Conservation (phyloP, 2,797 vertebrate species). For the Myotis myotis region DNA sequence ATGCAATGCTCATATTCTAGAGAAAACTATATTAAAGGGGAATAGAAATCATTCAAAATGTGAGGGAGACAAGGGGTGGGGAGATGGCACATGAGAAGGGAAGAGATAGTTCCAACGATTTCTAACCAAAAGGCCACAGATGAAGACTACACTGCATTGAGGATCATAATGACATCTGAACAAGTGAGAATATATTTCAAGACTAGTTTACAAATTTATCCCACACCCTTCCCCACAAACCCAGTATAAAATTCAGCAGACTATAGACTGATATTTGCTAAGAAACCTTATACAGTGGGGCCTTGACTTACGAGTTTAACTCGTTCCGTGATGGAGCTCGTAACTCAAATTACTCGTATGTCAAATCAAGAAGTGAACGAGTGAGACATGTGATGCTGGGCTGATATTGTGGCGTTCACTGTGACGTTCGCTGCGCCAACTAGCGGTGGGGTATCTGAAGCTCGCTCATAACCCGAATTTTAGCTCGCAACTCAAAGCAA, state of each 20-base stretch:
- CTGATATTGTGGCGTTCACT: no score
- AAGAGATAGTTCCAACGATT: not conserved
- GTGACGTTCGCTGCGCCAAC: no score
- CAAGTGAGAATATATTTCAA: not conserved
- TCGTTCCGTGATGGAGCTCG: no score
- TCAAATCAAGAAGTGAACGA: no score
- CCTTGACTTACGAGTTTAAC: no score
- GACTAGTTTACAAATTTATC: not conserved
- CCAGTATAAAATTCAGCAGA: slow-evolving; percentile 23
- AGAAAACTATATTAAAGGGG: not conserved
- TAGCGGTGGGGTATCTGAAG: no score
- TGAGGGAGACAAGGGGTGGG: not conserved
- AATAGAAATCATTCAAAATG: not conserved
- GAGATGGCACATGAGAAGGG: not conserved
- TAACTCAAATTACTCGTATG: no score
- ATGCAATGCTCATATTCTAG: not conserved
- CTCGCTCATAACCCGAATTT: no score
- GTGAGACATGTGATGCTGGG: no score
- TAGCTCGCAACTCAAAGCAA: no score
- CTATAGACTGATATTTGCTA: not conserved
- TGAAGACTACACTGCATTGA: not conserved
- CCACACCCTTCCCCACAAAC: not conserved
- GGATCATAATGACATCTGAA: not conserved
- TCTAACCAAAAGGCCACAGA: not conserved
- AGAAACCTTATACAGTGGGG: not conserved